phyloP scores from a whole-genome alignment of 1,140 invertebrate species.

The Drosophila ficusphila region DNA sequence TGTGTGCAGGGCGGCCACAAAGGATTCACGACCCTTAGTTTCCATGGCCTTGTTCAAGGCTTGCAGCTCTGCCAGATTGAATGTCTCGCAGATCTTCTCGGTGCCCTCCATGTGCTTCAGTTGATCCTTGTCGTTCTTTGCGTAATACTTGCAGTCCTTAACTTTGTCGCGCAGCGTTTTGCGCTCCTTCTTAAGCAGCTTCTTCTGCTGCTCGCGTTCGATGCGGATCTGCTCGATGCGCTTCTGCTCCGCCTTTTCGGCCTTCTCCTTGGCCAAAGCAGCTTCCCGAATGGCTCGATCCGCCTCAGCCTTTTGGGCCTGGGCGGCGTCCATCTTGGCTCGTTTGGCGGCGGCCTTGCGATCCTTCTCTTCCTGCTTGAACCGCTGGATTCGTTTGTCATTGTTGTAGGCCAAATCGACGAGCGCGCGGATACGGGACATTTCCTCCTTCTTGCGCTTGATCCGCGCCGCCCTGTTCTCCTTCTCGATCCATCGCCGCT shows the following conservation, averaged over 20 bases:
- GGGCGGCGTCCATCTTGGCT: slow-evolving; percentile 95
- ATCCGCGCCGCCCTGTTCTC: slow-evolving; percentile 96
- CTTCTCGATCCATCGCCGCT: slow-evolving; percentile 98
- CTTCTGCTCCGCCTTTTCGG: slow-evolving; percentile 92
- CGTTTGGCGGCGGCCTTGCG: slow-evolving; percentile 94
- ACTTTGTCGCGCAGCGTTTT: slow-evolving; percentile 93
- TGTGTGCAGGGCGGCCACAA: slow-evolving; percentile 88
- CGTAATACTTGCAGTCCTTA: slow-evolving; percentile 95
- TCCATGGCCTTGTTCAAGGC: slow-evolving; percentile 90
- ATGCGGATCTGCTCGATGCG: slow-evolving; percentile 92
- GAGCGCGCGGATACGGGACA: slow-evolving; percentile 93
- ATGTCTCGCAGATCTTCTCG: slow-evolving; percentile 94
- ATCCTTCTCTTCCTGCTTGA: slow-evolving; percentile 97
- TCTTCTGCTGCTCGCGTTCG: slow-evolving; percentile 93
- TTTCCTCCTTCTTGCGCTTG: slow-evolving; percentile 98
- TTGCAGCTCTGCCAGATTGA: slow-evolving; percentile 90
- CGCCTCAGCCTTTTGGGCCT: slow-evolving; percentile 93
- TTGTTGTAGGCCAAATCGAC: slow-evolving; percentile 97
- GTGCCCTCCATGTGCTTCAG: slow-evolving; percentile 94
- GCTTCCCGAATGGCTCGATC: slow-evolving; percentile 89
- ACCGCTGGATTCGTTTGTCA: slow-evolving; percentile 96
- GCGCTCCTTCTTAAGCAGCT: slow-evolving; percentile 92
- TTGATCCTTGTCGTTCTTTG: slow-evolving; percentile 89
- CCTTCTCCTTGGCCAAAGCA: slow-evolving; percentile 91
- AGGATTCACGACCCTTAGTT: slow-evolving; percentile 87